Percentiles rank a stretch among this genome's conserved stretches.
Conservation (phyloP, 1,140 invertebrate genomes). For the Prorops nasuta region DNA sequence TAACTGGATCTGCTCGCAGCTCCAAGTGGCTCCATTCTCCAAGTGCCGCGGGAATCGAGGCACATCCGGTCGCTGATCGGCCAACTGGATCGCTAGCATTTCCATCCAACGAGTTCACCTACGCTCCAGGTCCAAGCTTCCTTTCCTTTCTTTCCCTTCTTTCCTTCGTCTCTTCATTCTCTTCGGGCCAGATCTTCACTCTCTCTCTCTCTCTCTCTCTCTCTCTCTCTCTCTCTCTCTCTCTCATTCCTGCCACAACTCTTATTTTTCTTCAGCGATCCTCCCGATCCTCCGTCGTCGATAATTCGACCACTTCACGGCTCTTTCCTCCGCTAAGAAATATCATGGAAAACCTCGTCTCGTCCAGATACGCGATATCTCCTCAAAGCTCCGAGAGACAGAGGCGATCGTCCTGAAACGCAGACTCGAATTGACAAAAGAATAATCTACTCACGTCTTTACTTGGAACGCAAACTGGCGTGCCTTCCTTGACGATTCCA, state of each 20-base stretch:
- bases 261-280: too few relatives aligned
- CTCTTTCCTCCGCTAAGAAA: too few relatives aligned
- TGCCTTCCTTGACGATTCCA: slow-evolving; percentile 93
- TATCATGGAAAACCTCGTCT: too few relatives aligned
- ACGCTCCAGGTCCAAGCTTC: slow-evolving; percentile 31
- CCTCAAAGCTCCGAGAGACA: too few relatives aligned
- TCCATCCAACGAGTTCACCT: slow-evolving; percentile 49
- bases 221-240: slow-evolving; percentile 3
- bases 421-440: too few relatives aligned
- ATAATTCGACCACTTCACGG: neutral
- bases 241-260: too few relatives aligned
- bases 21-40: too few relatives aligned
- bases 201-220: neutral
- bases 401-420: too few relatives aligned
- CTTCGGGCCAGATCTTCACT: neutral
- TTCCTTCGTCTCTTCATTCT: slow-evolving; percentile 1
- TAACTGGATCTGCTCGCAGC: too few relatives aligned
- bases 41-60: slow-evolving; percentile 9
- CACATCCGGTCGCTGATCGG: slow-evolving; percentile 17
- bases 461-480: slow-evolving; percentile 93
- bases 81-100: slow-evolving; percentile 33
- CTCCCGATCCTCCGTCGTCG: too few relatives aligned
- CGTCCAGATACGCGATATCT: too few relatives aligned
- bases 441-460: slow-evolving; percentile 74
- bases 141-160: neutral